phyloP scores from a whole-genome alignment of 1,140 invertebrate species.

The Cydia pomonella region DNA sequence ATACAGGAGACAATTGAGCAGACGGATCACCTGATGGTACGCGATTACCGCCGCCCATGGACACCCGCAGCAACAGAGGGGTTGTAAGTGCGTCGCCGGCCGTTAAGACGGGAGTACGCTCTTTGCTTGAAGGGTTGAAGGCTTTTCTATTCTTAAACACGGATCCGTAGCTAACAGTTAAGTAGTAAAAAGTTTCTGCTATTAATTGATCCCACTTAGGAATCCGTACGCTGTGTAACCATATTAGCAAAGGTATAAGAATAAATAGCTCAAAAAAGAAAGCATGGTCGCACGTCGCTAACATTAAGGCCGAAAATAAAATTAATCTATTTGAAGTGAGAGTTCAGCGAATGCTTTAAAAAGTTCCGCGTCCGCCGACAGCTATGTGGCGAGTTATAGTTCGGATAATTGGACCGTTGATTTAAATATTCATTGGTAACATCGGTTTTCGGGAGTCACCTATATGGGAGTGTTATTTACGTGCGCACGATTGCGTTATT shows the following conservation, averaged over 20 bases:
- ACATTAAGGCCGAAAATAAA: slow-evolving; percentile 15
- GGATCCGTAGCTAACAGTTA: too few relatives aligned
- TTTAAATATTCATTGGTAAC: slow-evolving; percentile 11
- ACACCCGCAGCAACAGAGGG: too few relatives aligned
- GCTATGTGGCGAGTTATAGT: slow-evolving; percentile 14
- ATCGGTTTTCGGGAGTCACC: background rate
- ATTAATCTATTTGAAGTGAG: slow-evolving; percentile 12
- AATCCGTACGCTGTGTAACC: background rate
- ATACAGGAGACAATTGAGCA: too few relatives aligned
- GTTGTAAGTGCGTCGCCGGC: too few relatives aligned
- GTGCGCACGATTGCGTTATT: background rate
- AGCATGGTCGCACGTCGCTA: slow-evolving; percentile 11
- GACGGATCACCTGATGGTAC: too few relatives aligned
- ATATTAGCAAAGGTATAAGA: background rate
- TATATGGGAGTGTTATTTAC: background rate
- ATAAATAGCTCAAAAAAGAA: slow-evolving; percentile 8
- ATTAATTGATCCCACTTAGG: too few relatives aligned
- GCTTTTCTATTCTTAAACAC: too few relatives aligned
- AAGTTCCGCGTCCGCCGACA: slow-evolving; percentile 11
- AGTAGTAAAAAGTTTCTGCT: too few relatives aligned
- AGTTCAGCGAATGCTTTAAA: slow-evolving; percentile 7
- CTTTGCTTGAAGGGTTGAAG: too few relatives aligned
- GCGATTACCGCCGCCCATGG: too few relatives aligned
- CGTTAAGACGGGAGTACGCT: too few relatives aligned
- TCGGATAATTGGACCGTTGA: background rate